Base-by-base conservation (phyloP, 2,888 invertebrate species). In the Byasa hedistus region DNA sequence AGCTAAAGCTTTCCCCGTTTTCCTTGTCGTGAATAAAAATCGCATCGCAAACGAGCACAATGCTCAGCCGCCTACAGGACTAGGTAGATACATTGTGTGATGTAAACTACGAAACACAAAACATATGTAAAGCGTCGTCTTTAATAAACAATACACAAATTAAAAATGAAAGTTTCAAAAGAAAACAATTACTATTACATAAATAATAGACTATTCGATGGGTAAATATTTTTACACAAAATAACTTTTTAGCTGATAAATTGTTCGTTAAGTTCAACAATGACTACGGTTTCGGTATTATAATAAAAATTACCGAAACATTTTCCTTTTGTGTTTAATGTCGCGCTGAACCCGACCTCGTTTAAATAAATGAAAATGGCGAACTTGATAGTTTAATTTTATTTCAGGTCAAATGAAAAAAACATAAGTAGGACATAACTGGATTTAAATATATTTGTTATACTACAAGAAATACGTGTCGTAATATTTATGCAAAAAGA, bases 21-120 rank as follows among this genome's bases (percentile, higher is more conserved):
- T 65, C 65, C 56, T 65, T 48, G 60, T 65, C 56, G 59, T 60
- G 65, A 64, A 61, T 61, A 61, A 61, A 27, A 60, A 61, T 61
- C 61, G 32, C 52, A 52, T 61, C 52, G 44, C 56, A 56, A 51
- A 60, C 65, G 54, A 51, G 56, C 48, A 60, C 60, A 55, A 65
- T 55, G 55, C 54, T 22, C 39, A 55, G 61, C 55, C 52, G 52
- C 24, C 27, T 55, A 36, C 61, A 12, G 23, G 39, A 36, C 48
- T 48, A 15, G 36, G 12, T 54, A 48, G 56, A 22, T 56, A 60
- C 48, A 55, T 36, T 59, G 39, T 60, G 51, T 17, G 48, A 48
- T 32, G 56, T n/a, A n/a, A 60, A 65, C 54, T 55, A 44, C 54
- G 54, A 56, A 22, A 55, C 55, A n/a, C 32, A 22, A 56, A 59